phyloP scores from a whole-genome alignment of 2,888 invertebrate species.

The Drosophila hamatofila region DNA sequence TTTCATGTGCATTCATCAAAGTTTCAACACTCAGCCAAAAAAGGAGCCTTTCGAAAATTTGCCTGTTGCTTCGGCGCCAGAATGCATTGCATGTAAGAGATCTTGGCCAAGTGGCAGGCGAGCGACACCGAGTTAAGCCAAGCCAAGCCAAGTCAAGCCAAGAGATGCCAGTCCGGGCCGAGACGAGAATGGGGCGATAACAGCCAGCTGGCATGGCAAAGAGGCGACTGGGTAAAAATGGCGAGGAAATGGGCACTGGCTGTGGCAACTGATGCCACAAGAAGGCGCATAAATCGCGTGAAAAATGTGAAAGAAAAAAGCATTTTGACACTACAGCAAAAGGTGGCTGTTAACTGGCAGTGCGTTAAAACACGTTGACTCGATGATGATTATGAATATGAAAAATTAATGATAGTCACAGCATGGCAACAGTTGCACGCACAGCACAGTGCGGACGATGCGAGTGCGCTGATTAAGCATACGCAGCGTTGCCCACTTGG shows the following conservation, averaged over 20 bases:
- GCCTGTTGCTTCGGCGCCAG: constrained; percentile 47
- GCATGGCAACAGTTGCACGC: constrained; percentile 80
- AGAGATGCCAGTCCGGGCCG: too few species aligned
- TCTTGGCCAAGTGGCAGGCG: constrained; percentile 44
- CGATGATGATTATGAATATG: constrained; percentile 82
- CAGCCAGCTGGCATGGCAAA: constrained; percentile 23
- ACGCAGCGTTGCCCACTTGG: constrained; percentile 70
- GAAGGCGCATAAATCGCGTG: constrained; percentile 75
- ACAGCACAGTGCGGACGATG: constrained; percentile 65
- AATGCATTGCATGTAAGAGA: constrained; percentile 65
- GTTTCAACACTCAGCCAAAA: constrained; percentile 67
- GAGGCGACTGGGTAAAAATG: constrained; percentile 42
- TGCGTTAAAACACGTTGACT: constrained; percentile 67
- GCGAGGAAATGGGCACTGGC: constrained; percentile 48
- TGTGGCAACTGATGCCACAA: constrained; percentile 42
- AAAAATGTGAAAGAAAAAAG: constrained; percentile 79
- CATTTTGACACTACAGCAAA: constrained; percentile 74
- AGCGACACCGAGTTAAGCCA: constrained; percentile 24
- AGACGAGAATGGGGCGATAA: constrained; percentile 45
- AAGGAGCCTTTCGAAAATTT: constrained; percentile 72
- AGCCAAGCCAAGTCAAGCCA: constrained; percentile 15
- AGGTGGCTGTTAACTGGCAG: constrained; percentile 48
- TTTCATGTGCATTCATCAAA: constrained; percentile 67
- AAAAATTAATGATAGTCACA: constrained; percentile 82
- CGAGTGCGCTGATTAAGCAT: constrained; percentile 76